These are phyloP conservation scores for Drosophila suboccidentalis DNA, from an alignment of 2,888 invertebrate species.

Conservation along the genomic window DNA sequence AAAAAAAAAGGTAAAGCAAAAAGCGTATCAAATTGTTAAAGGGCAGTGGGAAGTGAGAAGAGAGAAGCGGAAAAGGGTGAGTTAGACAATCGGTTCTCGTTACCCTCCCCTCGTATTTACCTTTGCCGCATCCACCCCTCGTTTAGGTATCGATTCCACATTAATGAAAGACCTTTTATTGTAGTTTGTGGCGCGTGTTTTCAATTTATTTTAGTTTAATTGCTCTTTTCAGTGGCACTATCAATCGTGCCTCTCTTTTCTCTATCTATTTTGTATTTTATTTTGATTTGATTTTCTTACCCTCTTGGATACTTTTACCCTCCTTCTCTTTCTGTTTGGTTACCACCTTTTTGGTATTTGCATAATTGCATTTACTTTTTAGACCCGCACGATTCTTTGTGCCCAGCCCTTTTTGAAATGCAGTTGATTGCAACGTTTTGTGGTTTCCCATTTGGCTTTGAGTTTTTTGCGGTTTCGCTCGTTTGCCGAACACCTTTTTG, in stretches of 20 bases:
- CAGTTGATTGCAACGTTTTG: constrained; percentile 70
- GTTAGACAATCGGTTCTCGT: constrained; percentile 14
- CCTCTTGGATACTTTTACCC: constrained; percentile 1
- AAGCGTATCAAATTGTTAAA: constrained; percentile 54
- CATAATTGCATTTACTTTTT: constrained; percentile 68
- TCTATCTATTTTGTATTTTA: constrained; percentile 1
- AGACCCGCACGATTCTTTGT: constrained; percentile 21
- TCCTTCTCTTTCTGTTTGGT: constrained; percentile 11
- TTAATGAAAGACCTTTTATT: constrained; percentile 46
- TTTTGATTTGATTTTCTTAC: constrained; percentile 40
- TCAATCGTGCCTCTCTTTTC: constrained; percentile 21
- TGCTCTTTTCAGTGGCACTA: constrained; percentile 26
- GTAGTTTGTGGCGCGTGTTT: constrained; percentile 59
- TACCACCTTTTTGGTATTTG: constrained; percentile 56
- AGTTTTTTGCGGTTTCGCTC: constrained; percentile 68
- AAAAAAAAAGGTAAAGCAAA: constrained; percentile 30
- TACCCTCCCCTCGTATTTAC: constrained; percentile 27
- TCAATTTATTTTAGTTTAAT: constrained; percentile 69
- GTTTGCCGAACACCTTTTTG: constrained; percentile 49
- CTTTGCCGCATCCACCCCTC: constrained; percentile 4
- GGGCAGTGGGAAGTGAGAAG: constrained; percentile 4
- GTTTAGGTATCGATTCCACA: constrained; percentile 66
- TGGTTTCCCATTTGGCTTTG: constrained; percentile 64
- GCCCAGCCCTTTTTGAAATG: constrained; percentile 41
- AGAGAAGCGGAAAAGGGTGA: constrained; percentile 1